Percentiles rank a stretch among this genome's conserved stretches.
Conservation (phyloP, 2,888 invertebrate genomes). For the Euplagia quadripunctaria region DNA sequence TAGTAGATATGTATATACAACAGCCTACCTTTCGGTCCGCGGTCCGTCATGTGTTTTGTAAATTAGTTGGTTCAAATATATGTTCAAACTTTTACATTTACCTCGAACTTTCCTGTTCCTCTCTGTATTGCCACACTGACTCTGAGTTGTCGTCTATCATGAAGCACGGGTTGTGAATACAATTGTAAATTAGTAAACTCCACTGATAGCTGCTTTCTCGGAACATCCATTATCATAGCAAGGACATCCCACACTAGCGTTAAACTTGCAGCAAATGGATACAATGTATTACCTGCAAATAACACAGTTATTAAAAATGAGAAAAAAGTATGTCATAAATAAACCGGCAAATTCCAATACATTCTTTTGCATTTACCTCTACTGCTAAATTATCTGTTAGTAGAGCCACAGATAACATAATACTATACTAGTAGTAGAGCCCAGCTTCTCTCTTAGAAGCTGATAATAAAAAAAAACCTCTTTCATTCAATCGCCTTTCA, state of each 20-base stretch:
- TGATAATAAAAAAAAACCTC: slow-evolving; percentile 2
- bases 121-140: slow-evolving; percentile 87
- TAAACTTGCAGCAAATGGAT: slow-evolving; percentile 93
- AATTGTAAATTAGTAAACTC: slow-evolving; percentile 89
- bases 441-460: slow-evolving; percentile 30
- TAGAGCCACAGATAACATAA: too few species aligned
- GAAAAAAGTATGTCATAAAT: neutral
- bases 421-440: too few species aligned
- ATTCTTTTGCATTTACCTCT: too few species aligned
- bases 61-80: neutral
- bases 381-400: too few species aligned
- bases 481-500: too few species aligned
- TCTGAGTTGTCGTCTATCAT: slow-evolving; percentile 81
- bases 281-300: slow-evolving; percentile 80
- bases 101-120: slow-evolving; percentile 87
- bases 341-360: too few species aligned
- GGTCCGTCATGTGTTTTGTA: too few species aligned
- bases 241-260: slow-evolving; percentile 90
- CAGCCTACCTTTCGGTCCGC: too few species aligned
- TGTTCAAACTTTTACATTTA: slow-evolving; percentile 38
- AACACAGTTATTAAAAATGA: neutral
- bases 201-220: slow-evolving; percentile 89
- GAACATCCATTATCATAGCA: slow-evolving; percentile 83
- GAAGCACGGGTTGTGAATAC: slow-evolving; percentile 85
- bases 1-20: too few species aligned